phyloP scores from a whole-genome alignment of 92 coral and sea anemone species.

The Porites divaricata region DNA sequence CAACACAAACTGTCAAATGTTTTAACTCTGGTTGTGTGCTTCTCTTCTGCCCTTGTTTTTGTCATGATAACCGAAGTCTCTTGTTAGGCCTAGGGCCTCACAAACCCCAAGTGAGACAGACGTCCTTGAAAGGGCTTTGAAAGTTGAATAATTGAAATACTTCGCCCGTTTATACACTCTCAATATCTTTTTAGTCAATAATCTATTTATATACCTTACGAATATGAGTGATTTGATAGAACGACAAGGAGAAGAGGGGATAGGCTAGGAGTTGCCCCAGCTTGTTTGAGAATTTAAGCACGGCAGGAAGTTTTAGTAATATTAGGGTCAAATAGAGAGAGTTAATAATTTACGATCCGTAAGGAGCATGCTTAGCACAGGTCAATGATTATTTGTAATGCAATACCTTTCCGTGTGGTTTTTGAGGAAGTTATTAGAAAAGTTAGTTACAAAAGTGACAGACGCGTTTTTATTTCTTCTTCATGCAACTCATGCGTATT shows the following conservation, averaged over 20 bases:
- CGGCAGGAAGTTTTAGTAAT: background rate
- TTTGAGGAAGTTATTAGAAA: too few species aligned
- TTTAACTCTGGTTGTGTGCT: background rate
- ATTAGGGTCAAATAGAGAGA: background rate
- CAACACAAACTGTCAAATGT: background rate
- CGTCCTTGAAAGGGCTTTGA: background rate
- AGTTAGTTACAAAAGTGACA: too few species aligned
- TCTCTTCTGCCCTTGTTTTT: background rate
- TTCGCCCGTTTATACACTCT: too few species aligned
- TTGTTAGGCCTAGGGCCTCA: background rate
- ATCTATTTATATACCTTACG: background rate
- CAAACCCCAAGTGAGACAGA: background rate
- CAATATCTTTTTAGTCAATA: too few species aligned
- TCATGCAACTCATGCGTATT: too few species aligned
- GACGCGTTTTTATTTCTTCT: too few species aligned
- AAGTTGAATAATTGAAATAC: too few species aligned
- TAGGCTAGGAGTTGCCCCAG: background rate
- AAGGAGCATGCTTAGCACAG: background rate
- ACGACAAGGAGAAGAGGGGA: too few species aligned
- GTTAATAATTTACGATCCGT: background rate
- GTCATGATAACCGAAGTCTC: background rate
- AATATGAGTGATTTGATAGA: background rate
- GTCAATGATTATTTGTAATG: too few species aligned
- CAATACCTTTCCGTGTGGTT: too few species aligned
- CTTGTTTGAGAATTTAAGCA: background rate